A percentile compares a stretch with the other conserved stretches of the same genome.
Conservation (phyloP, 1,140 invertebrate genomes). For the Platorchestia sp. region DNA sequence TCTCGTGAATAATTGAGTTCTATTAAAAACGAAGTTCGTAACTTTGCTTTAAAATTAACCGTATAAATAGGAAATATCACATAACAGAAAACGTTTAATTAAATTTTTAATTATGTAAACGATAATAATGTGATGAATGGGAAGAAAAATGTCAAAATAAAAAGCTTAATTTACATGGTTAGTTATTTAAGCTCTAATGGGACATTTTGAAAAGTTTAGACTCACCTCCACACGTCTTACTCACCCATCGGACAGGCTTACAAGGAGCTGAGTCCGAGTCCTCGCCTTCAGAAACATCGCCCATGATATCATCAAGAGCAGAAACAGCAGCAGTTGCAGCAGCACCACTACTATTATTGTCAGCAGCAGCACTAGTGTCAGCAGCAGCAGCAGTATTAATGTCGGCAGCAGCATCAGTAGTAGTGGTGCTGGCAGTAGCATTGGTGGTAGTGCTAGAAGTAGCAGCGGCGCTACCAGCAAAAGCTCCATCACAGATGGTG, state of each 20-base stretch:
- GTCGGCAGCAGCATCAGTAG: neutral
- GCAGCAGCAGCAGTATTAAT: neutral
- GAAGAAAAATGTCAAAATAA: neutral
- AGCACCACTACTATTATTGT: neutral
- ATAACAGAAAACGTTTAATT: neutral
- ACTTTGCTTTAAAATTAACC: neutral
- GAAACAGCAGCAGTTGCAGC: neutral
- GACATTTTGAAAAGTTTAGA: neutral
- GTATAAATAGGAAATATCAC: neutral
- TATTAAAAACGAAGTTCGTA: neutral
- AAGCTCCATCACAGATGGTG: neutral
- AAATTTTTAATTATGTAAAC: neutral
- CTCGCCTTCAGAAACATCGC: neutral
- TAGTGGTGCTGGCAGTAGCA: neutral
- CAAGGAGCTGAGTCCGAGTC: neutral
- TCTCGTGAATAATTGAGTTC: neutral
- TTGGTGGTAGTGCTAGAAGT: neutral
- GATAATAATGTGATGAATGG: neutral
- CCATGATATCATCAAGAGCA: neutral
- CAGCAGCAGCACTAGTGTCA: neutral
- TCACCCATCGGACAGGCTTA: conserved; percentile 40
- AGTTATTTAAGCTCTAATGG: neutral
- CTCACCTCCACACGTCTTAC: neutral
- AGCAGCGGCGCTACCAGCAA: neutral
- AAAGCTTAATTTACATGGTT: neutral